Evolutionary conservation across 2,797 vertebrate species (phyloP), one percentile per base, ranked within the genome.

Genomic region (Glossophaga mutica): DNA sequence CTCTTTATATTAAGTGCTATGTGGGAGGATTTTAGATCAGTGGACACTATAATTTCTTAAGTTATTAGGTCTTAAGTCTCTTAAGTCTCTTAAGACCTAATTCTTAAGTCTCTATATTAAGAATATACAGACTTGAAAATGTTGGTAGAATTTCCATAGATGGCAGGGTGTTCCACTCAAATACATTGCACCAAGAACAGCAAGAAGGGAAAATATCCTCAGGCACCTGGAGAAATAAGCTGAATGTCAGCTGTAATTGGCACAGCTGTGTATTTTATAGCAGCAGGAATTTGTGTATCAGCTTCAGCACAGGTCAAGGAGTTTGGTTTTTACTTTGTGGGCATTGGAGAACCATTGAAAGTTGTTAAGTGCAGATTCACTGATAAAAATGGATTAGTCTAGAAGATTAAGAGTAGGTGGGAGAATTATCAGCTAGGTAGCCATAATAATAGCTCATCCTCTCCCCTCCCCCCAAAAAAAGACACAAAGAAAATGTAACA

Each of bases 401-500:
- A 86, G 67, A 76, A 76, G n/a, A 76, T 22, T 14, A 26, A 81
- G 34, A 86, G 32, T 37, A 86, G 18, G 22, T 26, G 6, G 21
- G 19, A 46, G 34, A 70, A 46, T n/a, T 29, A 81, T 16, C 65
- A 96, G 9, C 67, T 79, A 87, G 24, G 29, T 62, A 85, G 12
- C 14, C 18, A 18, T 50, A 32, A 57, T n/a, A 39, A 78, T 71
- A 79, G 9, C 46, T 96, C 65, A 73, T 1, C 22, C 55, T 57
- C 1, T 16, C 26, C 21, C 6, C 22, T 12, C 0, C 22, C 50
- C 12, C 32, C 0, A 1, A 0, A 4, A 68, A 14, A 44, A n/a
- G n/a, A 42, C 3, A 21, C 4, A 37, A 78, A 26, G 46, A 37
- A 42, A 67, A 57, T 67, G 3, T n/a, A 87, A 55, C 10, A 26